These are phyloP conservation scores for Phataginus tricuspis DNA, from an alignment of 2,797 vertebrate species.

Conservation along the genomic window DNA sequence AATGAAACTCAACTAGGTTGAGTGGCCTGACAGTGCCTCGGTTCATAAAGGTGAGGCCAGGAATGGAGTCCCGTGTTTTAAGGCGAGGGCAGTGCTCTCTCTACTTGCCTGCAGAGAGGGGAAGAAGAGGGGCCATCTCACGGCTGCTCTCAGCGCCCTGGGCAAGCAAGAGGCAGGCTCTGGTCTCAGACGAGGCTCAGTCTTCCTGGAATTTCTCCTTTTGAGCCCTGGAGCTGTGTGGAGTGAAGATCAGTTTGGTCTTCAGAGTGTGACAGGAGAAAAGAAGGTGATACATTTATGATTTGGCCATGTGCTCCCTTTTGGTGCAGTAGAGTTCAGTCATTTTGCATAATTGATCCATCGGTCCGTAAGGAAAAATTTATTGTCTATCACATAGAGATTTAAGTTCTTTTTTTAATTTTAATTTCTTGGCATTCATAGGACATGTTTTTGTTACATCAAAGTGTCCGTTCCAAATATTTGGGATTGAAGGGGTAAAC, in stretches of 20 bases:
- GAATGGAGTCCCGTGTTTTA: background rate
- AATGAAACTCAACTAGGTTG: background rate
- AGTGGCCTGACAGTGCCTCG: background rate
- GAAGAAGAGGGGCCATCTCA: background rate
- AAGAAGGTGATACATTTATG: background rate
- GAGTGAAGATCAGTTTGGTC: background rate
- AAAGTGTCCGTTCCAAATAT: constrained; percentile 56
- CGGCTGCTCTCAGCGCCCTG: background rate
- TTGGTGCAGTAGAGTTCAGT: background rate
- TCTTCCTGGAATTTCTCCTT: background rate
- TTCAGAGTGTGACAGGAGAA: background rate
- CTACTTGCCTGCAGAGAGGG: background rate
- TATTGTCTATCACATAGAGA: constrained; percentile 8
- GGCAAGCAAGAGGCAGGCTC: background rate
- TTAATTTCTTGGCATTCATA: constrained; percentile 17
- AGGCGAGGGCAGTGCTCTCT: background rate
- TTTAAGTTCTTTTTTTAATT: constrained; percentile 38
- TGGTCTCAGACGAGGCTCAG: background rate
- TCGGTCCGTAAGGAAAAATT: background rate
- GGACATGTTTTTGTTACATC: constrained; percentile 51
- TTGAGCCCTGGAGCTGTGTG: background rate
- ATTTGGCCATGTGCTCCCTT: background rate
- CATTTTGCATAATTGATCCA: background rate
- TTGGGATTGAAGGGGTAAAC: constrained; percentile 49
- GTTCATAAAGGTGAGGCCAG: background rate